Evolutionary conservation across 2,113 vertebrate genomes (phyloP), one percentile per base, ranked within the genome.

Genomic region (Anseranas semipalmata): DNA sequence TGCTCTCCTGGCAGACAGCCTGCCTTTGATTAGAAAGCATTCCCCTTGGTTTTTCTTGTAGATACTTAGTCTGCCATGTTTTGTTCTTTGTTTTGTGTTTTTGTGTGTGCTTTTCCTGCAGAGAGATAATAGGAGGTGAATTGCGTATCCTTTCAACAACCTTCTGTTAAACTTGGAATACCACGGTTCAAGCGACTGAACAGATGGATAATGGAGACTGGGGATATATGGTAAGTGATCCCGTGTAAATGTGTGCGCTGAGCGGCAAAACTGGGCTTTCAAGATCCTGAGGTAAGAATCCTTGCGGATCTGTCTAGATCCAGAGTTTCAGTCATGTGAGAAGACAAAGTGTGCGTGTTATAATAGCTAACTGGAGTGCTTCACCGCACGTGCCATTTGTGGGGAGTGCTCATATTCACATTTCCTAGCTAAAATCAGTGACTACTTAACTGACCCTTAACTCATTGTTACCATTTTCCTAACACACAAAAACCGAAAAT

Each of bases 131-230:
- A 96, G 82, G 79, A 95, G 85, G 82, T 72, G 87, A 66, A 59
- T 63, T 13, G 53, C 7, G 12, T 92, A 65, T 93, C 81, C 96
- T 97, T 87, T 94, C 60, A 32, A 77, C 48, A 87, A 90, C 96
- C 85, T 96, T 97, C 83, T 96, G 85, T 96, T 97, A 96, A 95
- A 96, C 65, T 97, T 93, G 96, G 96, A 91, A 86, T 94, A 88
- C 93, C 55, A 52, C 41, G 41, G 97, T 97, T 96, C 94, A 92
- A 93, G 95, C 91, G 81, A 89, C 80, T 93, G 98, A 98, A 97
- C 98, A 99, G 98, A 99, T 99, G 99, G 99, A 99, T 99, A 99
- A 99, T 99, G 99, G 99, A 98, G 99, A 99, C 98, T 99, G 99
- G 99, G 99, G 98, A 97, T 99, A 99, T 99, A 99, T 98, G 99